Conservation (phyloP, 2,797 vertebrate species). For the Tragopan temminckii region DNA sequence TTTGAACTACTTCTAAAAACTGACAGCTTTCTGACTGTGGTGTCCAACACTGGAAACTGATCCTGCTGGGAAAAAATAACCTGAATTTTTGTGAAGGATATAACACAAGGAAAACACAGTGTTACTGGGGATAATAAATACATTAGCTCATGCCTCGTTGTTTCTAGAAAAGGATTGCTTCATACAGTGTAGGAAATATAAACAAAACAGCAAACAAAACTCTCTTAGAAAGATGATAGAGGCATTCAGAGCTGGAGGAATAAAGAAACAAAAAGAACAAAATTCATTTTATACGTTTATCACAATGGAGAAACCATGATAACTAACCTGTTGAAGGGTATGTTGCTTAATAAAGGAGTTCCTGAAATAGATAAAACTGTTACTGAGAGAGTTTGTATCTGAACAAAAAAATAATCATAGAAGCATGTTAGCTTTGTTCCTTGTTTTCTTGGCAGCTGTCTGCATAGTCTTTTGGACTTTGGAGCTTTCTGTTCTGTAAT, state of each 20-base stretch:
- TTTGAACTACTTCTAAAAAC: not conserved
- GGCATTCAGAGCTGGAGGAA: not conserved
- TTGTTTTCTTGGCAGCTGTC: not conserved
- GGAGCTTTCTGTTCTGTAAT: not conserved
- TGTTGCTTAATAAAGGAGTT: not conserved
- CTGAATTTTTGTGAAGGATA: not conserved
- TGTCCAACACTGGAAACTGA: not conserved
- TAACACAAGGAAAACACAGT: constrained; percentile 59
- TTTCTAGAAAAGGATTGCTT: constrained; percentile 46
- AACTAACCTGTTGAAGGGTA: not conserved
- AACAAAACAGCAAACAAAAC: constrained; percentile 53
- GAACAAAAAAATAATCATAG: not conserved
- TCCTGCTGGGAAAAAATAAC: constrained; percentile 3
- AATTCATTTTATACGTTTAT: not conserved
- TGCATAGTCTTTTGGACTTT: not conserved
- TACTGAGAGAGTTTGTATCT: not conserved
- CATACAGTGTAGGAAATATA: constrained; percentile 26
- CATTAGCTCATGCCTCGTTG: constrained; percentile 56
- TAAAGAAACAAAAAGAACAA: not conserved
- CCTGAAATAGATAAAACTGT: not conserved
- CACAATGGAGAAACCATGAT: not conserved
- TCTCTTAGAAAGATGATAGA: not conserved
- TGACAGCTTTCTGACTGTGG: not conserved
- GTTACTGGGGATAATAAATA: constrained; percentile 18
- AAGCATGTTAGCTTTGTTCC: not conserved